Base-by-base conservation (phyloP, 2,888 invertebrate species). In the Drepanosiphum platanoidis region DNA sequence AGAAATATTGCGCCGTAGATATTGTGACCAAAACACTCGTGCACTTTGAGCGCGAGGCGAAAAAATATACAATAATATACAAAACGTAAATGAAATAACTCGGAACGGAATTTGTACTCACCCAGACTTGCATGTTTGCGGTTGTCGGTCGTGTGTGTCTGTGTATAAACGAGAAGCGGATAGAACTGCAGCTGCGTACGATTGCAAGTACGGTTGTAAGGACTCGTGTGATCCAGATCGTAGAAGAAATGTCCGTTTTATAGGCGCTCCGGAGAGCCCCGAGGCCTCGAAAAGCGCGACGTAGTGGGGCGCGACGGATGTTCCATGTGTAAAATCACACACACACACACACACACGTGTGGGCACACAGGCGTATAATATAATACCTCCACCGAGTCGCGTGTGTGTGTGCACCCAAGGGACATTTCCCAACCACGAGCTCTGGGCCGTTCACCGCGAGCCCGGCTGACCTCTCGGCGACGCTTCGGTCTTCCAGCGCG, bases 371-470 rank as follows among this genome's bases (percentile, higher is more conserved):
- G 7, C 30, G 3, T 46, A n/a, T n/a, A n/a, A n/a, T n/a, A n/a
- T n/a, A n/a, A n/a, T n/a, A 32, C 42, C 64, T 64, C 61, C 77
- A 22, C 32, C 52, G 34, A 3, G 36, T 22, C 61, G 61, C n/a
- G 58, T 58, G 52, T 52, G 52, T 5, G 52, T 13, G 22, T 4
- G 34, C n/a, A 58, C 36, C 42, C 36, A 84, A 84, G 84, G 84
- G 84, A 84, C 32, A 58, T 84, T 84, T 84, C 84, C 30, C 84
- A 84, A 84, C 75, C 52, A 5, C 18, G 46, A 4, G 4, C 39
- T 34, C 58, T 58, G 39, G 58, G 75, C 77, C 77, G 84, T 84
- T 84, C 84, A 75, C 83, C 74, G n/a, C n/a, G 83, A 11, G 52
- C 74, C 34, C 64, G 27, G 22, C 68, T 66, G 83, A 83, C 83